A percentile compares a stretch with the other conserved stretches of the same genome.
phyloP scores from a whole-genome alignment of 2,113 vertebrate genomes.

The Lagenorhynchus albirostris region DNA sequence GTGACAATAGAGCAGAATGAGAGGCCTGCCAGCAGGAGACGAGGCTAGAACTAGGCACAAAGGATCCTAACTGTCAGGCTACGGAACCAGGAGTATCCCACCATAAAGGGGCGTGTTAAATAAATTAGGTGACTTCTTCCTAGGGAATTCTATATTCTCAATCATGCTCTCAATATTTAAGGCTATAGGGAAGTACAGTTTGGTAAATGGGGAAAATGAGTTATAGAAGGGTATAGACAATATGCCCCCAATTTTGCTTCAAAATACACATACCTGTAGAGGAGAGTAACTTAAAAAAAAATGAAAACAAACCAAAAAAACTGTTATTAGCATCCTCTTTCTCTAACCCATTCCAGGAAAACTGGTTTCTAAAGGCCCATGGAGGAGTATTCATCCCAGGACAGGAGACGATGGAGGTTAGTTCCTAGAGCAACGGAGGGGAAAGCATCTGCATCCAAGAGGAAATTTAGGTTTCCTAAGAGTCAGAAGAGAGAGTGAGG shows the following conservation, averaged over 20 bases:
- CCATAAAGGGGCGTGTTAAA: neutral
- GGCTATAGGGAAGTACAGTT: neutral
- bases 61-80: neutral
- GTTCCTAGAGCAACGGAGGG: neutral
- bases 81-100: neutral
- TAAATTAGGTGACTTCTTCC: neutral
- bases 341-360: neutral
- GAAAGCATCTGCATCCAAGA: neutral
- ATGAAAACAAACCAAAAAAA: too few species aligned
- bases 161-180: neutral
- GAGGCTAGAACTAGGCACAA: neutral
- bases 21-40: neutral
- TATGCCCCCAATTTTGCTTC: neutral
- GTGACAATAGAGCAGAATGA: too few species aligned
- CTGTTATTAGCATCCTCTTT: neutral
- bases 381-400: neutral
- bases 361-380: neutral
- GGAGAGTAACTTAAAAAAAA: neutral
- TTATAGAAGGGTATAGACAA: neutral
- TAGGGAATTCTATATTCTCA: neutral
- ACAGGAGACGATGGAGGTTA: neutral
- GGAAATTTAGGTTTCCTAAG: neutral
- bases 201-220: neutral
- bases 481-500: neutral
- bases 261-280: neutral